phyloP scores from a whole-genome alignment of 2,888 invertebrate species.

The Lasioglossum villosulum region DNA sequence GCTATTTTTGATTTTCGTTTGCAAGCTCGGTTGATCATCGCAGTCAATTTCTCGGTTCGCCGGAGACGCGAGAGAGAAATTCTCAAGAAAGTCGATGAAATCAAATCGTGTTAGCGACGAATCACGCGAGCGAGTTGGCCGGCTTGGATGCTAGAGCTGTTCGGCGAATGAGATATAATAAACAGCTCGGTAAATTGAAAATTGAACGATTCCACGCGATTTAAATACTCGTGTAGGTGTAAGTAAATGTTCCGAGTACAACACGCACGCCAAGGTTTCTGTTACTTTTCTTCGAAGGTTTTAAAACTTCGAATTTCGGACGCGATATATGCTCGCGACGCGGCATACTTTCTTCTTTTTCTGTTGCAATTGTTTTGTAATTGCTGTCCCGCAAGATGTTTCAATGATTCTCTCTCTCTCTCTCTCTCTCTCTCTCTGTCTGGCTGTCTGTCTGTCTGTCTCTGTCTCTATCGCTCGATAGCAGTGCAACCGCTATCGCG shows the following conservation, averaged over 20 bases:
- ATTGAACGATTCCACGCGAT: conserved; percentile 21
- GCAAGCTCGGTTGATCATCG: neutral
- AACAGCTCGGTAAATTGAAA: conserved; percentile 10
- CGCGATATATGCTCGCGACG: too few relatives aligned
- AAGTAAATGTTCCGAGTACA: conserved; percentile 17
- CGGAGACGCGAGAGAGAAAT: conserved; percentile 31
- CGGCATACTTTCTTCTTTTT: neutral
- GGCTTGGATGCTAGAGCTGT: conserved; percentile 14
- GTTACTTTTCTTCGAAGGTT: too few relatives aligned
- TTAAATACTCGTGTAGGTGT: conserved; percentile 22
- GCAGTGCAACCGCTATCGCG: neutral
- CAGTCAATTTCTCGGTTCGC: conserved; percentile 13
- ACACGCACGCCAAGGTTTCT: neutral
- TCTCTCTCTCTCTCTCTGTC: too few relatives aligned
- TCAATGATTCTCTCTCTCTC: neutral
- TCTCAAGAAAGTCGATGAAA: conserved; percentile 35
- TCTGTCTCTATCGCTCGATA: too few relatives aligned
- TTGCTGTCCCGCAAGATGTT: neutral
- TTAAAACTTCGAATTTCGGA: too few relatives aligned
- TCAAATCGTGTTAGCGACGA: conserved; percentile 27
- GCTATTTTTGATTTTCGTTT: neutral
- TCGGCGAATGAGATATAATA: conserved; percentile 17
- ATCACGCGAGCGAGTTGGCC: conserved; percentile 31
- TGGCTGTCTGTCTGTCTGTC: too few relatives aligned
- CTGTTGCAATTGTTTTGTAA: neutral